These are phyloP conservation scores for Passer montanus DNA, from an alignment of 2,113 vertebrate species.

Conservation along the genomic window DNA sequence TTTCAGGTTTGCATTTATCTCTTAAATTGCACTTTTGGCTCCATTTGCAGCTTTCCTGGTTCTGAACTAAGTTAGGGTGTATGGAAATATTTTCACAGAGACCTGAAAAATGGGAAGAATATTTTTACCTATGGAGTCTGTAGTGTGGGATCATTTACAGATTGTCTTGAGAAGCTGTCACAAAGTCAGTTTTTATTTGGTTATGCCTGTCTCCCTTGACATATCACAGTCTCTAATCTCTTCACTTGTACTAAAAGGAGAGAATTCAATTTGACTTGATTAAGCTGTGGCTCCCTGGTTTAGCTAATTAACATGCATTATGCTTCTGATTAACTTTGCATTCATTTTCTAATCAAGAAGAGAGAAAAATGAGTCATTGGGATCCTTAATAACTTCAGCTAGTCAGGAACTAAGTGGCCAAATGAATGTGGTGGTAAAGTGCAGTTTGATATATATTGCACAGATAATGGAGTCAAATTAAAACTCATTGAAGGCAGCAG, in stretches of 20 bases:
- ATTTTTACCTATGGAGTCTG: neutral
- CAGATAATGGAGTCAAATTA: neutral
- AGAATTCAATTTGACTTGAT: constrained; percentile 43
- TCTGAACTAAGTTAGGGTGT: neutral
- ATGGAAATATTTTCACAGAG: neutral
- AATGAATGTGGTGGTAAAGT: neutral
- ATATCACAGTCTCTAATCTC: neutral
- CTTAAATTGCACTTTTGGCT: neutral
- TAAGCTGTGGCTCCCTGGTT: neutral
- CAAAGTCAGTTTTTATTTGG: neutral
- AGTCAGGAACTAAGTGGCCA: constrained; percentile 1
- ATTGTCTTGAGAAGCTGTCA: neutral
- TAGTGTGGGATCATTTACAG: neutral
- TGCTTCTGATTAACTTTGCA: constrained; percentile 44
- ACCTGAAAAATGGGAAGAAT: neutral
- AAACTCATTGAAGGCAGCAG: neutral
- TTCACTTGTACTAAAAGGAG: neutral
- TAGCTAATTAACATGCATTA: constrained; percentile 19
- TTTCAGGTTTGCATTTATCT: neutral
- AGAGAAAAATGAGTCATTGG: neutral
- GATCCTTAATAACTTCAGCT: constrained; percentile 15
- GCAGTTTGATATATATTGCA: neutral
- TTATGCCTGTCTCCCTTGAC: neutral
- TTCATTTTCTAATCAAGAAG: constrained; percentile 60
- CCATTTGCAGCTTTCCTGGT: neutral